These are phyloP conservation scores for Stratiolaelaps scimitus DNA, from an alignment of 1,140 invertebrate species.

Conservation along the genomic window DNA sequence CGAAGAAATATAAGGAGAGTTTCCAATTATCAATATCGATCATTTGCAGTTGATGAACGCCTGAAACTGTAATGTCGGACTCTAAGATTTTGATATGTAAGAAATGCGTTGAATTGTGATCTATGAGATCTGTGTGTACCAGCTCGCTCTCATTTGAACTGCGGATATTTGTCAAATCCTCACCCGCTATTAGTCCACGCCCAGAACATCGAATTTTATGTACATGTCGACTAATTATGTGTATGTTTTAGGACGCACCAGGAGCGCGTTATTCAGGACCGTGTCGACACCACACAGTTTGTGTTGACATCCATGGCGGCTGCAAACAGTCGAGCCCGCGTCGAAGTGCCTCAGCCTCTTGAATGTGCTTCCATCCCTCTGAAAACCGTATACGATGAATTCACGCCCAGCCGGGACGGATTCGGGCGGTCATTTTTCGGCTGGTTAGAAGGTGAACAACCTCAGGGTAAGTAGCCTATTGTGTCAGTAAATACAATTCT, in stretches of 20 bases:
- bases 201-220: too few relatives aligned
- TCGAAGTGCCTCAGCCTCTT: conserved; percentile 3
- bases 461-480: conserved; percentile 14
- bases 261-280: conserved; percentile 4
- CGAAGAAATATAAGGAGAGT: too few relatives aligned
- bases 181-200: too few relatives aligned
- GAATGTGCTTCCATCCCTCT: conserved; percentile 8
- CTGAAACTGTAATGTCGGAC: too few relatives aligned
- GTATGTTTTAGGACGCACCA: neutral
- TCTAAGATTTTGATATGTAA: too few relatives aligned
- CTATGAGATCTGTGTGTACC: too few relatives aligned
- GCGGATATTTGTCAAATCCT: too few relatives aligned
- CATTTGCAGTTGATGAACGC: too few relatives aligned
- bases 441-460: conserved; percentile 33
- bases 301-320: neutral
- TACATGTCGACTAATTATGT: neutral
- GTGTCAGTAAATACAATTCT: too few relatives aligned
- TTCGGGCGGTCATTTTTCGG: conserved; percentile 32
- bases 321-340: neutral
- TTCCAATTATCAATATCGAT: too few relatives aligned
- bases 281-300: neutral
- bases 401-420: conserved; percentile 29
- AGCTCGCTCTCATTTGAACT: too few relatives aligned
- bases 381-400: conserved; percentile 33
- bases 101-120: too few relatives aligned